Conservation (phyloP, 2,797 vertebrate genomes). For the Anas bernieri region DNA sequence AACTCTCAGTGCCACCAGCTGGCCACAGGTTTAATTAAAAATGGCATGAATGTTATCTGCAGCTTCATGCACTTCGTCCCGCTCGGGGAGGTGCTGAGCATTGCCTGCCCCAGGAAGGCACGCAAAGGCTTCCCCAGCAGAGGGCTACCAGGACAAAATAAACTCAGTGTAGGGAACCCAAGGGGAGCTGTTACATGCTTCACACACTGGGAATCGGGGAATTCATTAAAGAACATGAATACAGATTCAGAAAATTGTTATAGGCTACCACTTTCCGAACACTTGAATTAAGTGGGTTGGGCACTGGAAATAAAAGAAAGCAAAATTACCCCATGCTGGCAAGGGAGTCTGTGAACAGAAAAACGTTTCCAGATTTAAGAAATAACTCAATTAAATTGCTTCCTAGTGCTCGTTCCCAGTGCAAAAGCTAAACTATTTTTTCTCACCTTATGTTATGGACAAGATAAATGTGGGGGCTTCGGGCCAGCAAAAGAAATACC, state of each 20-base stretch:
- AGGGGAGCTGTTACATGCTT: constrained; percentile 4
- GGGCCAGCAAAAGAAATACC: background rate
- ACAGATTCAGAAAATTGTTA: constrained; percentile 41
- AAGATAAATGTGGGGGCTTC: background rate
- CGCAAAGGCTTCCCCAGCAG: constrained; percentile 2
- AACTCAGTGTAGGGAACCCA: background rate
- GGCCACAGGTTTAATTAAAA: constrained; percentile 39
- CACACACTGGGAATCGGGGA: constrained; percentile 1
- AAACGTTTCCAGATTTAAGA: constrained; percentile 63
- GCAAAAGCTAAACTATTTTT: background rate
- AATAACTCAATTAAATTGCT: constrained; percentile 33
- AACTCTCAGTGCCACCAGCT: background rate
- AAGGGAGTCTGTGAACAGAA: constrained; percentile 49
- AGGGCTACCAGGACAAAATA: constrained; percentile 32
- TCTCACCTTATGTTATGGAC: background rate
- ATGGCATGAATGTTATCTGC: background rate
- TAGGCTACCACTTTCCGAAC: constrained; percentile 37
- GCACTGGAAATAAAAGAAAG: constrained; percentile 50
- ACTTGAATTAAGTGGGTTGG: constrained; percentile 13
- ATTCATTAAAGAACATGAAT: constrained; percentile 31
- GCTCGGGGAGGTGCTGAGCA: background rate
- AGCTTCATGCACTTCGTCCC: background rate
- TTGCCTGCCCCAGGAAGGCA: background rate
- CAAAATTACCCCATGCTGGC: background rate
- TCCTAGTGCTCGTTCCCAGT: constrained; percentile 14